These are phyloP conservation scores for Calliopum simillimum DNA, from an alignment of 2,888 invertebrate genomes.

Conservation along the genomic window DNA sequence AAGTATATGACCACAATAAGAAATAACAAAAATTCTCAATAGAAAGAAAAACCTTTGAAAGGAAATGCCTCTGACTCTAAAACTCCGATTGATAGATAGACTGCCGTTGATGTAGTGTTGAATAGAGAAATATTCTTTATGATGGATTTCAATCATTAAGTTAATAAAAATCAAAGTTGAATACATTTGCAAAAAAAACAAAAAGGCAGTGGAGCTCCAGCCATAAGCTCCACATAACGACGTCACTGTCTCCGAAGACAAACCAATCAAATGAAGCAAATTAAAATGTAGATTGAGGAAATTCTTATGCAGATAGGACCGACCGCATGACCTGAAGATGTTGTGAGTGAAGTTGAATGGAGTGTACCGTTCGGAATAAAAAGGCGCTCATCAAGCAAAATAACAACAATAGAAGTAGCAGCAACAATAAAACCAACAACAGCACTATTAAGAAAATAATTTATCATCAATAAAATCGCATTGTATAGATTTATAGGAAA, in stretches of 20 bases:
- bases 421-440: neutral
- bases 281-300: conserved; percentile 17
- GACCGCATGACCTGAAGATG: conserved; percentile 17
- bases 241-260: too few species aligned
- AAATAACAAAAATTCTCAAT: too few species aligned
- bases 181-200: too few species aligned
- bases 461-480: conserved; percentile 2
- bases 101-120: too few species aligned
- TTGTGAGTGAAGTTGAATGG: neutral
- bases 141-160: too few species aligned
- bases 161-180: too few species aligned
- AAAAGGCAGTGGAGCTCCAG: too few species aligned
- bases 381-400: neutral
- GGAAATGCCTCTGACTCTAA: too few species aligned
- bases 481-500: neutral
- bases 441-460: neutral
- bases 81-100: too few species aligned
- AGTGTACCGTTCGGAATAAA: neutral
- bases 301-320: neutral
- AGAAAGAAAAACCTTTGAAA: too few species aligned
- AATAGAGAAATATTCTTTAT: too few species aligned
- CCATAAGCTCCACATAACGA: too few species aligned
- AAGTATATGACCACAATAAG: neutral
- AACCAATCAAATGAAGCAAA: neutral
- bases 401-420: neutral